Evolutionary conservation across 2,113 vertebrate species (phyloP).

Genomic region (Podilymbus podiceps): DNA sequence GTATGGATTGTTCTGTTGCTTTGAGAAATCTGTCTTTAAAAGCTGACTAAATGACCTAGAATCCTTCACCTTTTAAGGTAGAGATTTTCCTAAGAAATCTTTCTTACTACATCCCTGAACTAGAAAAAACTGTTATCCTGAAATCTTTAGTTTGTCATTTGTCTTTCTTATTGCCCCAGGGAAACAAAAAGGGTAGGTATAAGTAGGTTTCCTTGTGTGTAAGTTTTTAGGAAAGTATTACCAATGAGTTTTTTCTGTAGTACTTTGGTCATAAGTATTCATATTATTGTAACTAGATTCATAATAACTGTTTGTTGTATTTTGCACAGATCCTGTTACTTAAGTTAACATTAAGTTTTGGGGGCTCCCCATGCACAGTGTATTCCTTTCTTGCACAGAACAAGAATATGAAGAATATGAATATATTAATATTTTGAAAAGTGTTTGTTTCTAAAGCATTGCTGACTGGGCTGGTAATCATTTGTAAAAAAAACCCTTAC

Average conservation of each 20-base stretch:
- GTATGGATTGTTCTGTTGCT: neutral
- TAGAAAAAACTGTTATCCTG: neutral
- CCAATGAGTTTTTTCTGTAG: neutral
- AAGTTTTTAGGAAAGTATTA: neutral
- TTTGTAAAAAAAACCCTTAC: neutral
- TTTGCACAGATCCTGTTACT: neutral
- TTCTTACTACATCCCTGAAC: neutral
- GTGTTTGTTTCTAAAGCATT: neutral
- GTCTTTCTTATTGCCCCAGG: neutral
- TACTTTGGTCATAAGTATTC: neutral
- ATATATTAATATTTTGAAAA: neutral
- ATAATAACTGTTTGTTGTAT: neutral
- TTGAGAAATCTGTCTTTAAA: neutral
- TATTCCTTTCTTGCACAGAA: neutral
- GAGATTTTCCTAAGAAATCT: neutral
- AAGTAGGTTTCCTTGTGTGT: neutral
- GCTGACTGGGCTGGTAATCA: neutral
- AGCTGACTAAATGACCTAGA: neutral
- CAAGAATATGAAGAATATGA: neutral
- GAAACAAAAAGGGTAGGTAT: neutral
- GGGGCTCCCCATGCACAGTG: rapidly evolving
- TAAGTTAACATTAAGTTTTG: neutral
- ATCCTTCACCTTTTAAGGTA: neutral
- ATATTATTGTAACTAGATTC: neutral
- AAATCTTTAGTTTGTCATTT: neutral